Evolutionary conservation across 2,888 invertebrate species (phyloP).

Genomic region (Cephus nigrinus): DNA sequence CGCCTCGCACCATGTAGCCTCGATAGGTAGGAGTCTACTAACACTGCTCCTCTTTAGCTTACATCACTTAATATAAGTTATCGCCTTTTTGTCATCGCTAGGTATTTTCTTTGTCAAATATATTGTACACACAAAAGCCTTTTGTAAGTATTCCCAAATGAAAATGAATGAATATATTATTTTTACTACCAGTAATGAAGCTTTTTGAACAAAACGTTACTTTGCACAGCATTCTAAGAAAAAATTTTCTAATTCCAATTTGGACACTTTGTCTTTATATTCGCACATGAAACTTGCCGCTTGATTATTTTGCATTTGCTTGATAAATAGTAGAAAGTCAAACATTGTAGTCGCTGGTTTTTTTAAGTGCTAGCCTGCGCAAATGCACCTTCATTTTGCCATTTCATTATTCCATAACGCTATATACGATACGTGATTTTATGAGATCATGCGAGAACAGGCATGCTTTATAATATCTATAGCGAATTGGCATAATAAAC

Average conservation of each 20-base stretch:
- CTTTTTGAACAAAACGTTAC: not conserved
- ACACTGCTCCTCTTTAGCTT: slow-evolving; percentile 27
- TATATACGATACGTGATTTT: not conserved
- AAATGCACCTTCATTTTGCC: no score
- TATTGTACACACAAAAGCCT: not conserved
- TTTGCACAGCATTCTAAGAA: not conserved
- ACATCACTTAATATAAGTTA: not conserved
- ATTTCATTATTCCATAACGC: no score
- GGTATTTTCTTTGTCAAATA: not conserved
- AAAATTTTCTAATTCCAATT: not conserved
- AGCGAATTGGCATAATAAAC: not conserved
- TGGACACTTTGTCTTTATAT: not conserved
- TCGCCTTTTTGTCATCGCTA: not conserved
- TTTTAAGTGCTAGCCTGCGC: no score
- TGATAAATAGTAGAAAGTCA: not conserved
- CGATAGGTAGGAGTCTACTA: slow-evolving; percentile 58
- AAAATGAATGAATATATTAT: not conserved
- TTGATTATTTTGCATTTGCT: not conserved
- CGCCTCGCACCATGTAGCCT: slow-evolving; percentile 51
- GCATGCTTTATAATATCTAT: not conserved
- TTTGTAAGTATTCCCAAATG: not conserved
- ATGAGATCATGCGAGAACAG: not conserved
- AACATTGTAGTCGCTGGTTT: not conserved
- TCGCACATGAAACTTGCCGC: not conserved
- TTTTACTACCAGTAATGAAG: not conserved